Base-by-base conservation (phyloP, 2,888 invertebrate species). In the Zaprionus lineosus region DNA sequence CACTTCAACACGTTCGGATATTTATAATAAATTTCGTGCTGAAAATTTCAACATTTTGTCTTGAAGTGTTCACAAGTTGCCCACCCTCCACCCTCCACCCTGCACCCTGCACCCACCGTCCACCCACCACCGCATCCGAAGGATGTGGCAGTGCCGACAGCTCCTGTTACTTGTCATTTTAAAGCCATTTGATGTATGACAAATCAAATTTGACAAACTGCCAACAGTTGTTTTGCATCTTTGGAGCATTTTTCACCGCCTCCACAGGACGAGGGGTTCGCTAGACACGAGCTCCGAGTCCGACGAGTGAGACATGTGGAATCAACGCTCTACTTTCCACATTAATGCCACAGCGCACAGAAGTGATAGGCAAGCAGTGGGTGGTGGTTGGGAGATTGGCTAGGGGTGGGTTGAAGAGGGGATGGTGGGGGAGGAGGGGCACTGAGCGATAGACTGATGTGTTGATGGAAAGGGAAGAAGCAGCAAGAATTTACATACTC, bases 151-250 rank as follows among this genome's bases (percentile, higher is more conserved):
- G n/a, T n/a, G n/a, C n/a, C n/a, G 59, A 60, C 73, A 59, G 60
- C 58, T 64, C 55, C 56, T 36, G 36, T 28, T 37, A 16, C 51
- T 58, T 77, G 79, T 84, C 85, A 84, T 74, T 79, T 81, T 79
- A 78, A 85, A 81, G 79, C 63, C 79, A 81, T 85, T 81, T 85
- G 85, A 81, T 81, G 76, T 85, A 82, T 82, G 81, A 85, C 81
- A 83, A 82, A 82, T 82, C 81, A 82, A 82, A 82, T 82, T 86
- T 82, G 81, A 82, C 86, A 84, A 82, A 83, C 86, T 82, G 81
- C 81, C 86, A 85, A 78, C 81, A 75, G 84, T 85, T 81, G 75
- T 85, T 81, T 81, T 85, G 84, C 84, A 81, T 81, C 72, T 81
- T 81, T 83, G 65, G 56, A 67, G 50, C 85, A 85, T 85, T 82